phyloP scores from a whole-genome alignment of 2,113 vertebrate genomes.

The Dunckerocampus dactyliophorus region DNA sequence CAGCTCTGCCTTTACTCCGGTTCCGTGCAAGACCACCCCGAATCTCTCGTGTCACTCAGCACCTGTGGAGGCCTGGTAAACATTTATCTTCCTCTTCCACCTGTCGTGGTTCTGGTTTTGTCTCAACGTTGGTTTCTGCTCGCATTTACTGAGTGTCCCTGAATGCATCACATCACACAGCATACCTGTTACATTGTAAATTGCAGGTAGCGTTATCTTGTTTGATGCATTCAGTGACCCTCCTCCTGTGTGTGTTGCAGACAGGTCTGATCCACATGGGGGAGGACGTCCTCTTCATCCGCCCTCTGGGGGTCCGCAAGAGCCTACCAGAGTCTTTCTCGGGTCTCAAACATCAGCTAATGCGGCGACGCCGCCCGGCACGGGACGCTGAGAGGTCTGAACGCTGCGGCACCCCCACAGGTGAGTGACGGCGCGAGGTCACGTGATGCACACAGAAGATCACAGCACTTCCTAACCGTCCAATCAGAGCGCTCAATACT shows the following conservation, averaged over 20 bases:
- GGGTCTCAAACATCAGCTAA: constrained; percentile 76
- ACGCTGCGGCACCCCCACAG: neutral
- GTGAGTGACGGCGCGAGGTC: neutral
- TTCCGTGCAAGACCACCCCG: constrained; percentile 77
- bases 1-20: constrained; percentile 87
- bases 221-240: neutral
- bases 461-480: neutral
- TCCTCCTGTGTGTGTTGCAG: constrained; percentile 64
- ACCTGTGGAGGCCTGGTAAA: constrained; percentile 90
- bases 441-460: constrained; percentile 39
- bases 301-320: constrained; percentile 71
- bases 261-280: constrained; percentile 84
- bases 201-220: neutral
- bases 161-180: too few relatives aligned
- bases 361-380: constrained; percentile 68
- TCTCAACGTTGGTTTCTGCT: too few relatives aligned
- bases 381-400: neutral
- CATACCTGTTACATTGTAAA: neutral
- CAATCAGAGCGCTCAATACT: too few relatives aligned
- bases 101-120: too few relatives aligned
- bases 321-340: constrained; percentile 68
- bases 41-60: constrained; percentile 83
- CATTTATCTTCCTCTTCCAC: constrained; percentile 3
- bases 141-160: too few relatives aligned
- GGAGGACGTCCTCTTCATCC: constrained; percentile 81